Base-by-base conservation (phyloP, 2,888 invertebrate genomes). In the Lithophane semibrunnea region DNA sequence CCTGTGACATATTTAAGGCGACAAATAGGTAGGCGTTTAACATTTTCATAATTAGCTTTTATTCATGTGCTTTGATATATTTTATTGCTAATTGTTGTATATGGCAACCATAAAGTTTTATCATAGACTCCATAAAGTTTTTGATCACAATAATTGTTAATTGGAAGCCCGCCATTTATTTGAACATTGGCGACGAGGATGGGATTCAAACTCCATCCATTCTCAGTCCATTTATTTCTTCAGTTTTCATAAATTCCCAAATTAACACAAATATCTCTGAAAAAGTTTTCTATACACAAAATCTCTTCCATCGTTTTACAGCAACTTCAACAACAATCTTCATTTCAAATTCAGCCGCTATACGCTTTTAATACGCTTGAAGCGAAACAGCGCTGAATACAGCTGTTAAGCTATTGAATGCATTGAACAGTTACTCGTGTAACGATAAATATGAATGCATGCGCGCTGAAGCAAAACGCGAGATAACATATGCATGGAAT, bases 381-480 rank as follows among this genome's bases (percentile, higher is more conserved):
- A 75, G 65, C 67, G 54, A 70, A 56, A 67, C 61, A 78, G 49
- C 60, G 56, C 58, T 65, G 68, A 69, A 77, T 56, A 73, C 24
- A 71, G 56, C 52, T 72, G 60, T 61, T 58, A 77, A 52, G 67
- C 71, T 84, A 75, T 67, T 64, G 65, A 84, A 79, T 74, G 74
- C 67, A 82, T 77, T 84, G 74, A 83, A 83, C 73, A 75, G 73
- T 79, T 83, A 72, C 73, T 69, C 58, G 37, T 63, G 67, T 69
- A 73, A 73, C 74, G 61, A 87, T 82, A 80, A 80, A 77, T 56
- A 74, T 79, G 79, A 82, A 80, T 83, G 80, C 81, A 85, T 67
- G 83, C 21, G 85, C 88, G 80, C 72, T 86, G 88, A 85, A 92
- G 91, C 83, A 85, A 83, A 91, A 88, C 58, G 75, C 74, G 64